phyloP scores from a whole-genome alignment of 2,113 vertebrate genomes.

The Myocastor coypus region DNA sequence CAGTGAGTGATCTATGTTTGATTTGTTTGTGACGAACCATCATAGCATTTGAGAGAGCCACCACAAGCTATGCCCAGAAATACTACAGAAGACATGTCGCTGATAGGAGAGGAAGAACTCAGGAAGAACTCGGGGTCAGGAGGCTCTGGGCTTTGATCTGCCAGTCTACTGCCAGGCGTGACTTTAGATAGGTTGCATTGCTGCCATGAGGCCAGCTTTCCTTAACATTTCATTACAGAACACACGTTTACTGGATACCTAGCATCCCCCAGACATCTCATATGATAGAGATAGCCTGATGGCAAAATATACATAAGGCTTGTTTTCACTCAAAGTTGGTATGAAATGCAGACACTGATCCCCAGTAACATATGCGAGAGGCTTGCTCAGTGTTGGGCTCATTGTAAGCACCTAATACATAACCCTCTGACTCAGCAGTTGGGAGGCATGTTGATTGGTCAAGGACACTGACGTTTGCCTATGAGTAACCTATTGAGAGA shows the following conservation, averaged over 20 bases:
- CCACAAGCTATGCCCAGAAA: background rate
- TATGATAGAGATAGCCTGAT: background rate
- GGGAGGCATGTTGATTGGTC: background rate
- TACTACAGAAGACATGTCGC: background rate
- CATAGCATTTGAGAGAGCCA: background rate
- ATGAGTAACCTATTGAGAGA: background rate
- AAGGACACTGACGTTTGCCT: background rate
- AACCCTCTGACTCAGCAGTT: no score
- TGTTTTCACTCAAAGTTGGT: background rate
- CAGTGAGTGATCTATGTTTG: background rate
- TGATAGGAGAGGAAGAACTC: background rate
- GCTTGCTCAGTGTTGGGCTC: background rate
- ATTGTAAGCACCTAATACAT: background rate
- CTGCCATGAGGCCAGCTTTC: background rate
- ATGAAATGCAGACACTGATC: background rate
- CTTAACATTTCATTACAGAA: background rate
- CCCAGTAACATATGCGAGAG: background rate
- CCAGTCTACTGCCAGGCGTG: fast-evolving
- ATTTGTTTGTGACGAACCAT: background rate
- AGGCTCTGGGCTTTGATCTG: background rate
- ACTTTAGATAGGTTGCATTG: fast-evolving
- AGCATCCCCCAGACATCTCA: background rate
- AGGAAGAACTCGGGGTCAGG: background rate
- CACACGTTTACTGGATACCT: background rate
- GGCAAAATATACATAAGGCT: background rate